Conservation (phyloP, 2,113 vertebrate genomes). For the Tragelaphus strepsiceros region DNA sequence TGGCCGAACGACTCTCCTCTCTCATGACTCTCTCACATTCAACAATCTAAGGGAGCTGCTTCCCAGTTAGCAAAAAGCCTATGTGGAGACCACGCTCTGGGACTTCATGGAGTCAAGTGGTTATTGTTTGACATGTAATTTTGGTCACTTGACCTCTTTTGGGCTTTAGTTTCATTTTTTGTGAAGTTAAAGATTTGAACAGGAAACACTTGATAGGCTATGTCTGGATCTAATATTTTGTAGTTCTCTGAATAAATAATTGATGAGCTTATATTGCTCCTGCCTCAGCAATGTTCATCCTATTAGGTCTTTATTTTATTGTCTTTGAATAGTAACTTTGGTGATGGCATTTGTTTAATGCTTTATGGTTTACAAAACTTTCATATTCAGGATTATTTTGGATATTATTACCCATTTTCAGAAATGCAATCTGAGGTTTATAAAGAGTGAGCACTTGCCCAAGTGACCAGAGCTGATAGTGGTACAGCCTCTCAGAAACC, state of each 20-base stretch:
- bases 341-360: not conserved
- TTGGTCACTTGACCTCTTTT: not conserved
- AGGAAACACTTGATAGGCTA: not conserved
- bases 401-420: not conserved
- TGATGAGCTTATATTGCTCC: not conserved
- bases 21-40: not conserved
- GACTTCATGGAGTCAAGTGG: not conserved
- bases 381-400: not conserved
- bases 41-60: not conserved
- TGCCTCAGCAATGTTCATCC: not conserved
- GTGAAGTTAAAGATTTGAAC: not conserved
- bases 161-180: not conserved
- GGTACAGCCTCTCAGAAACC: not conserved
- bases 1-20: accelerated
- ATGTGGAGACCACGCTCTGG: not conserved
- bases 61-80: not conserved
- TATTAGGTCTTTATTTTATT: not conserved
- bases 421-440: not conserved
- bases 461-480: not conserved
- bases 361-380: not conserved
- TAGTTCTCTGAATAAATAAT: not conserved
- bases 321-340: not conserved
- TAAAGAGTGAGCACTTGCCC: not conserved
- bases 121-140: not conserved
- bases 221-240: not conserved